Conservation (phyloP, 2,113 vertebrate genomes). For the Gopherus flavomarginatus region DNA sequence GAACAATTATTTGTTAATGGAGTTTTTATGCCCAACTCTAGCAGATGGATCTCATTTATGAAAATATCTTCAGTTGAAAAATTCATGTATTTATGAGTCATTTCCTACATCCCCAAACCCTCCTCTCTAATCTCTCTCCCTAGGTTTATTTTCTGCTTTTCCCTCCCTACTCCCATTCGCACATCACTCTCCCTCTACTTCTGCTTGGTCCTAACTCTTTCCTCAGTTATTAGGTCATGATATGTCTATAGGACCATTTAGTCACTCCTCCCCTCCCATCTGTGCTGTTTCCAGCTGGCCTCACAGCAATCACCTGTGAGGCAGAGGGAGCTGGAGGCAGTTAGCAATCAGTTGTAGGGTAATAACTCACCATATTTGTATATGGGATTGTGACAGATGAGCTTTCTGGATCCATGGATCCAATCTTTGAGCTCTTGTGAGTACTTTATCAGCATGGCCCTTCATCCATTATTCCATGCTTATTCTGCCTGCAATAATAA, state of each 20-base stretch:
- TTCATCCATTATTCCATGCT: fast-evolving
- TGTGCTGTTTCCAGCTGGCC: neutral
- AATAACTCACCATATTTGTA: neutral
- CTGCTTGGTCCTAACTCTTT: neutral
- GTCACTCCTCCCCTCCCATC: neutral
- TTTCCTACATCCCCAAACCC: neutral
- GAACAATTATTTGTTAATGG: neutral
- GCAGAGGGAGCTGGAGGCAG: neutral
- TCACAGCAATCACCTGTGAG: neutral
- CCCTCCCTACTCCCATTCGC: fast-evolving
- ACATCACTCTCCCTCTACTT: neutral
- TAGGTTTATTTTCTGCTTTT: neutral
- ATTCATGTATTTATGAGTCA: fast-evolving
- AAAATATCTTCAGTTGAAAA: constrained; percentile 25
- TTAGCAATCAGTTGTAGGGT: neutral
- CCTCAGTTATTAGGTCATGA: neutral
- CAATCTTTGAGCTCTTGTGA: neutral
- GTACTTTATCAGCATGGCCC: neutral
- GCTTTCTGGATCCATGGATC: neutral
- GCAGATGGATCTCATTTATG: neutral
- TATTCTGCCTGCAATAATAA: neutral
- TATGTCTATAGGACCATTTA: neutral
- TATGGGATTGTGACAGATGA: neutral
- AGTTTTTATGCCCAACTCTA: neutral
- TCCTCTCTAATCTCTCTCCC: neutral